Conservation (phyloP, 2,888 invertebrate species). For the Noctua comes region DNA sequence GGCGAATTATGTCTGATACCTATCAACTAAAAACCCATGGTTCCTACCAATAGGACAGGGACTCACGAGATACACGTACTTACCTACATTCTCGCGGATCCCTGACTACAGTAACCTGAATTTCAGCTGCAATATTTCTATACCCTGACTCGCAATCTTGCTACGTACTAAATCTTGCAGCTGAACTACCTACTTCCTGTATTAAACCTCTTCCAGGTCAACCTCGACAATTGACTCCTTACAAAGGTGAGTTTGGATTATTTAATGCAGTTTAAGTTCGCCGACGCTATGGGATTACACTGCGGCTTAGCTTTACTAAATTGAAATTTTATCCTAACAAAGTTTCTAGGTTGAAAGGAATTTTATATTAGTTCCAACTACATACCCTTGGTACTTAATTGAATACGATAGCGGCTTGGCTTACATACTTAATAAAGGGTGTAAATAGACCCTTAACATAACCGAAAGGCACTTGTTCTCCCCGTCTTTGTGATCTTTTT, state of each 20-base stretch:
- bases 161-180: conserved; percentile 49
- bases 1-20: no score
- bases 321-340: conserved; percentile 47
- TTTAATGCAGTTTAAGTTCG: conserved; percentile 57
- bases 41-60: no score
- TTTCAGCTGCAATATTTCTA: not conserved
- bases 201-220: conserved; percentile 35
- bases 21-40: no score
- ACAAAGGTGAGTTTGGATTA: conserved; percentile 56
- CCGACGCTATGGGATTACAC: conserved; percentile 39
- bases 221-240: conserved; percentile 48
- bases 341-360: conserved; percentile 42
- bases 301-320: conserved; percentile 32
- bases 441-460: no score
- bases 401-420: not conserved
- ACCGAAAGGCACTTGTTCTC: no score
- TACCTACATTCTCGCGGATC: not conserved
- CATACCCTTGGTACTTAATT: not conserved
- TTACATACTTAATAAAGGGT: not conserved
- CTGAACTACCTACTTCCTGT: conserved; percentile 17
- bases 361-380: conserved; percentile 25
- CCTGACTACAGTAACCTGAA: not conserved
- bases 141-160: conserved; percentile 1
- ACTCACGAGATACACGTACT: not conserved
- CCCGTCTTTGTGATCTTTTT: no score